A percentile compares a stretch with the other conserved stretches of the same genome.
Conservation (phyloP, 2,113 vertebrate species). For the Shinisaurus crocodilurus region DNA sequence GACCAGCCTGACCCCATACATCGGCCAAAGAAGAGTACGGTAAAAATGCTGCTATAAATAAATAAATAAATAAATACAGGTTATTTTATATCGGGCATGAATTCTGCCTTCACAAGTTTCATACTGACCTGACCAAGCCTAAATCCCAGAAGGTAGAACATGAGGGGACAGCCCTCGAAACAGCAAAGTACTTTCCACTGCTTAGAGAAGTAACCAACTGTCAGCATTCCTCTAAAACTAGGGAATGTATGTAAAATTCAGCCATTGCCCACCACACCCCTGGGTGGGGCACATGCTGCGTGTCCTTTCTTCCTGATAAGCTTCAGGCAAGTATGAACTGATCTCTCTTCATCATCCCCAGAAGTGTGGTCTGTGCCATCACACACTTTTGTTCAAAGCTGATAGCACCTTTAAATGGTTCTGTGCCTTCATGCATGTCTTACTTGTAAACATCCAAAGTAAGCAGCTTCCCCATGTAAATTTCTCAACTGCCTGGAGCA, state of each 20-base stretch:
- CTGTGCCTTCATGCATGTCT: background rate
- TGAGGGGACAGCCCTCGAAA: background rate
- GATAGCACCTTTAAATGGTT: background rate
- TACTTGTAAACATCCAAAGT: background rate
- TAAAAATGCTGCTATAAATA: too few relatives aligned
- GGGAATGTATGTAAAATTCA: background rate
- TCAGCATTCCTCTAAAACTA: background rate
- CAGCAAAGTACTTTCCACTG: background rate
- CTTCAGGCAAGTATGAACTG: background rate
- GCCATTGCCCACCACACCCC: background rate
- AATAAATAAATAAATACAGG: too few relatives aligned
- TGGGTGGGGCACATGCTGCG: background rate
- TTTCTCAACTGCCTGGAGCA: too few relatives aligned
- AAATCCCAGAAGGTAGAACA: background rate
- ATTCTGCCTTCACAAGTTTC: background rate
- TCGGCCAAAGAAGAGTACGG: too few relatives aligned
- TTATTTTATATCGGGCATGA: background rate
- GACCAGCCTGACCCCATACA: too few relatives aligned
- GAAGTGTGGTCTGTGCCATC: background rate
- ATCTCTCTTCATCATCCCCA: background rate
- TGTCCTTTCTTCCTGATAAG: constrained; percentile 21
- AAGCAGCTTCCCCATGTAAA: background rate
- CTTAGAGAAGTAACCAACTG: background rate
- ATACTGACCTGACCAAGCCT: constrained; percentile 13
- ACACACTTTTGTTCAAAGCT: background rate